A percentile compares a stretch with the other conserved stretches of the same genome.
These are phyloP conservation scores for Artemisiospiza belli DNA, from an alignment of 2,113 vertebrate species.

Conservation along the genomic window DNA sequence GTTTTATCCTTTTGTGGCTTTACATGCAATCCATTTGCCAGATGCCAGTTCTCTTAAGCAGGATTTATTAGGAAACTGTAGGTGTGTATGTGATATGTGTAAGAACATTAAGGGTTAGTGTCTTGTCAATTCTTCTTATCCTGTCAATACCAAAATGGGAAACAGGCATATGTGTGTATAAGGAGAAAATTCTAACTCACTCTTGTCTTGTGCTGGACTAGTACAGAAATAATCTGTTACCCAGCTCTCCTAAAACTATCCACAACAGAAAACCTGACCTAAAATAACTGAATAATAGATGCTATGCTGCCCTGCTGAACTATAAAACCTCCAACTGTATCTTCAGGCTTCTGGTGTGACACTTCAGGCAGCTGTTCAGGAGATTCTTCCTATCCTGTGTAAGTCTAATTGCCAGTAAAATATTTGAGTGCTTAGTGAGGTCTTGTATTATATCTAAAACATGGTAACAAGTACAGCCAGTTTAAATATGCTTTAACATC, in stretches of 20 bases:
- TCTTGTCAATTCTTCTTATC: not conserved
- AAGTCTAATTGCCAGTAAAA: not conserved
- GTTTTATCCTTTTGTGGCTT: not conserved
- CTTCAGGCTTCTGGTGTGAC: constrained; percentile 10
- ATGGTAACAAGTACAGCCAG: not conserved
- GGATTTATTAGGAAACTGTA: not conserved
- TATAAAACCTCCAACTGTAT: not conserved
- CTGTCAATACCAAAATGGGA: not conserved
- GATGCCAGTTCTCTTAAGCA: not conserved
- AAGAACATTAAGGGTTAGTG: not conserved
- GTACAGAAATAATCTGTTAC: not conserved
- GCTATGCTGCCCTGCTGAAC: not conserved
- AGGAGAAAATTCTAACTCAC: not conserved
- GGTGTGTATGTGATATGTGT: not conserved
- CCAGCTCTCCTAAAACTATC: not conserved
- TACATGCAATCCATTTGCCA: not conserved
- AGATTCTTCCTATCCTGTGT: not conserved
- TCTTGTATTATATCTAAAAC: not conserved
- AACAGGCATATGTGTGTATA: not conserved
- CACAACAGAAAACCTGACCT: not conserved
- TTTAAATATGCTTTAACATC: not conserved
- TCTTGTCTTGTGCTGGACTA: not conserved
- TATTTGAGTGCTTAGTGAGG: not conserved
- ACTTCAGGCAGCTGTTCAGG: not conserved
- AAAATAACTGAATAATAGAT: not conserved